A percentile compares a stretch with the other conserved stretches of the same genome.
Evolutionary conservation across 2,888 invertebrate species (phyloP).

Genomic region (Zele albiditarsus): DNA sequence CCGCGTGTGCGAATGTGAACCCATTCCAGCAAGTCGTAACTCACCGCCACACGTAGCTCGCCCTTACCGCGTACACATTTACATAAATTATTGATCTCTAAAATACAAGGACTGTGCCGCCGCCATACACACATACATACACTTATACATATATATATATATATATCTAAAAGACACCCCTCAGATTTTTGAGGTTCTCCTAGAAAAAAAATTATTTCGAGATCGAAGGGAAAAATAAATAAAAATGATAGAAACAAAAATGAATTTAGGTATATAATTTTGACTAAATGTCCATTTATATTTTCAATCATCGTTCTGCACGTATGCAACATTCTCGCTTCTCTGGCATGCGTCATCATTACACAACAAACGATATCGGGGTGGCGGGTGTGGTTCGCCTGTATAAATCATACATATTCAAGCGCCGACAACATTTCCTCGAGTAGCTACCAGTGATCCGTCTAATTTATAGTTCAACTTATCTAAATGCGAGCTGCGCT

Average conservation of each 20-base stretch:
- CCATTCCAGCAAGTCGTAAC: conserved; percentile 66
- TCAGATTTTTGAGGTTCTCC: background rate
- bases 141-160: background rate
- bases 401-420: conserved; percentile 71
- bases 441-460: conserved; percentile 71
- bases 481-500: conserved; percentile 69
- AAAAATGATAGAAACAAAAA: background rate
- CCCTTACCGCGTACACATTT: conserved; percentile 73
- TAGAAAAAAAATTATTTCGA: background rate
- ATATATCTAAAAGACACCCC: too few species aligned
- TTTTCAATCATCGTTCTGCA: background rate
- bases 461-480: conserved; percentile 73
- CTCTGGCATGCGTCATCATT: background rate
- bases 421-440: conserved; percentile 68
- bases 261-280: background rate
- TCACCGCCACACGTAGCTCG: conserved; percentile 71
- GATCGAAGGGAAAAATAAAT: background rate
- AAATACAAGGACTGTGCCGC: conserved; percentile 69
- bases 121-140: conserved; percentile 56
- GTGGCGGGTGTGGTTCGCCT: conserved; percentile 51
- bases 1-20: conserved; percentile 44
- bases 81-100: conserved; percentile 73
- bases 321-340: background rate
- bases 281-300: background rate
- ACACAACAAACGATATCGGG: background rate